phyloP scores from a whole-genome alignment of 2,888 invertebrate genomes.

The Polyommatus iphigenia region DNA sequence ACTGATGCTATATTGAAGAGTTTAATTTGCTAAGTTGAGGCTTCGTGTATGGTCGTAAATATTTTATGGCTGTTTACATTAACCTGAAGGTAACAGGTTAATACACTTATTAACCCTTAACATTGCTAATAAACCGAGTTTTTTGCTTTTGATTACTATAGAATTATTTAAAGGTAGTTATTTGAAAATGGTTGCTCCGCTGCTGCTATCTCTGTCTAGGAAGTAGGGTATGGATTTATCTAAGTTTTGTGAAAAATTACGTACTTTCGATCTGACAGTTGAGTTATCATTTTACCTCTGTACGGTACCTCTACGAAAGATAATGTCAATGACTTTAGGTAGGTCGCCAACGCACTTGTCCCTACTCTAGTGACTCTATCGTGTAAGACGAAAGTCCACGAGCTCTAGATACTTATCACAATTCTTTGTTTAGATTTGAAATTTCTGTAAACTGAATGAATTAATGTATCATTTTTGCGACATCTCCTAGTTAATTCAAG shows the following conservation, averaged over 20 bases:
- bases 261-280: too few relatives aligned
- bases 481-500: too few relatives aligned
- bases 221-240: too few relatives aligned
- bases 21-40: background rate
- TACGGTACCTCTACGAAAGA: background rate
- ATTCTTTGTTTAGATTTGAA: too few relatives aligned
- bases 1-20: background rate
- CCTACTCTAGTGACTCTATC: background rate
- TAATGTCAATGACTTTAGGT: background rate
- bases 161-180: background rate
- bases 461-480: too few relatives aligned
- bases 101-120: background rate
- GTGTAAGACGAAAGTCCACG: too few relatives aligned
- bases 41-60: constrained; percentile 15
- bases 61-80: constrained; percentile 18
- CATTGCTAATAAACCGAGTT: background rate
- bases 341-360: background rate
- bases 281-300: too few relatives aligned
- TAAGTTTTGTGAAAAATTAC: too few relatives aligned
- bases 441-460: too few relatives aligned
- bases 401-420: too few relatives aligned
- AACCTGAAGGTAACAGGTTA: background rate
- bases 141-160: background rate
- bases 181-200: too few relatives aligned
- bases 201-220: too few relatives aligned